Evolutionary conservation across 2,797 vertebrate genomes (phyloP).

Genomic region (Enteromius unitaeniatus): DNA sequence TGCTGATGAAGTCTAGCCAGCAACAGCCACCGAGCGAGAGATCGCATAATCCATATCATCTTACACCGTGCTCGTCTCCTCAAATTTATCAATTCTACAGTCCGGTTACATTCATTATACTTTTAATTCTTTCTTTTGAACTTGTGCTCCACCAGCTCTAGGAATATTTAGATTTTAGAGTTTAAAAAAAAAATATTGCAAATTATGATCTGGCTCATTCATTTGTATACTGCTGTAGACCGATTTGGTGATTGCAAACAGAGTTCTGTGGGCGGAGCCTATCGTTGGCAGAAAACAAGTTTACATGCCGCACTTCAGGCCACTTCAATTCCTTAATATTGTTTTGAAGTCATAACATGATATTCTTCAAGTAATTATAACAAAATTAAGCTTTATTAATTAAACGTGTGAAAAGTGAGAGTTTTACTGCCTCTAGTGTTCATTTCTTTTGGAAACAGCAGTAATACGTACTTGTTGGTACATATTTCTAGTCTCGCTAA

Average conservation of each 20-base stretch:
- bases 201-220: neutral
- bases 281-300: too few species aligned
- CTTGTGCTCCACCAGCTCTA: neutral
- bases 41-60: conserved; percentile 5
- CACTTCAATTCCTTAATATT: too few species aligned
- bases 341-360: too few species aligned
- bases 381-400: too few species aligned
- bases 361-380: too few species aligned
- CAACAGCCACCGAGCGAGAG: conserved; percentile 40
- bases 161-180: neutral
- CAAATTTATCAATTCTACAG: neutral
- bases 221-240: neutral
- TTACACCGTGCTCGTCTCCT: neutral
- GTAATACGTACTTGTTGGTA: too few species aligned
- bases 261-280: too few species aligned
- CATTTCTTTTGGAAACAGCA: too few species aligned
- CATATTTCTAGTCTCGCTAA: too few species aligned
- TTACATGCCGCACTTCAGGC: too few species aligned
- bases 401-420: too few species aligned
- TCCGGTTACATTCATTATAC: neutral
- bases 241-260: neutral
- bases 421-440: too few species aligned
- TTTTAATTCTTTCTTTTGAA: neutral
- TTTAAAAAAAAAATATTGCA: neutral
- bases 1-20: conserved; percentile 68